Conservation (phyloP, 2,888 invertebrate genomes). For the Aporophyla lueneburgensis region DNA sequence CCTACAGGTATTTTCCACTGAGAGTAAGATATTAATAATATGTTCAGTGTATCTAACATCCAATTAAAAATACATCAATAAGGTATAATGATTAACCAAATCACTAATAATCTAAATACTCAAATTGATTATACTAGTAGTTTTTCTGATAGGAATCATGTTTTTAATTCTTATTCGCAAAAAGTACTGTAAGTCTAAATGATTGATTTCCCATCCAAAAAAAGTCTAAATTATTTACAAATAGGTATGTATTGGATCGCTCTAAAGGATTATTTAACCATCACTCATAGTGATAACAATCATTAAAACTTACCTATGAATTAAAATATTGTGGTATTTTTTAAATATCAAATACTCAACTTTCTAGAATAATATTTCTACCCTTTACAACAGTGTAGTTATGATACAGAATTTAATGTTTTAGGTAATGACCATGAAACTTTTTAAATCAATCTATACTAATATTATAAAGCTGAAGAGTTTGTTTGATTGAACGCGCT, state of each 20-base stretch:
- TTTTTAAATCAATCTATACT: neutral
- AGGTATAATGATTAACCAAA: conserved; percentile 5
- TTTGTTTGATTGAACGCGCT: no score
- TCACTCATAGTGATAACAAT: neutral
- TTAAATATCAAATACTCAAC: neutral
- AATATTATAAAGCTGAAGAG: no score
- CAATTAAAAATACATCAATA: conserved; percentile 13
- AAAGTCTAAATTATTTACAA: neutral
- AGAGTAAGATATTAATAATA: neutral
- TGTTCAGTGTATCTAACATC: neutral
- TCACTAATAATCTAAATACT: neutral
- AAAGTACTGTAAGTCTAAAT: neutral
- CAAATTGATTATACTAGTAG: neutral
- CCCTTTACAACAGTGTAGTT: neutral
- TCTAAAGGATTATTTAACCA: neutral
- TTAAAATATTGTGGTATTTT: neutral
- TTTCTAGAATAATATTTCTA: neutral
- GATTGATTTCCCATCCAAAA: no score
- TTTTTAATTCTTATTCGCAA: neutral
- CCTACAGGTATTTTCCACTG: conserved; percentile 19
- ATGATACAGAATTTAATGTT: neutral
- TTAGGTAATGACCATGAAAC: conserved; percentile 3
- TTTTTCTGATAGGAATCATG: conserved; percentile 2
- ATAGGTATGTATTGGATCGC: neutral
- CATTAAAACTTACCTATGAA: neutral